Conservation (phyloP, 2,113 vertebrate genomes). For the Cephalopholis sonnerati region DNA sequence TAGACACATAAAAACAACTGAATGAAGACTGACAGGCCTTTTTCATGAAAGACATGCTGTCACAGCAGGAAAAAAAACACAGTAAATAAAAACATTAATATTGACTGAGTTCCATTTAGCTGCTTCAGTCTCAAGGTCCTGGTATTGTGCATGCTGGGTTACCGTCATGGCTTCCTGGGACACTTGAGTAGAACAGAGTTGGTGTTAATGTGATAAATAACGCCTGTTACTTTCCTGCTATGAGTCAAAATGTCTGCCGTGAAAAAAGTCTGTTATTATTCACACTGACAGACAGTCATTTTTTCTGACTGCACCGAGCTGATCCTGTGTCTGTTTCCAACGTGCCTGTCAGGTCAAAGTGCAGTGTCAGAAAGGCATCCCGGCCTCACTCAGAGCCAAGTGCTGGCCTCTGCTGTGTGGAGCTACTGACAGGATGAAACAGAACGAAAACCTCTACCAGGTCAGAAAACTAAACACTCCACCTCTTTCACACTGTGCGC, state of each 20-base stretch:
- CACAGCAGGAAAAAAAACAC: not conserved
- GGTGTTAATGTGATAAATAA: not conserved
- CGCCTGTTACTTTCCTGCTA: not conserved
- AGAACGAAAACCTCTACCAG: conserved; percentile 80
- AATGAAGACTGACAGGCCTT: not conserved
- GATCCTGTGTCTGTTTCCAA: conserved; percentile 1
- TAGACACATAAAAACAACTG: not conserved
- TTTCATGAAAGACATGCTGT: not conserved
- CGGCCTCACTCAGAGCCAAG: conserved; percentile 87
- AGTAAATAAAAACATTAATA: not conserved
- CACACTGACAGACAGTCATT: not conserved
- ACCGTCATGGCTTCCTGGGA: not conserved
- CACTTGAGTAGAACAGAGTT: not conserved
- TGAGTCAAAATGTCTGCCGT: not conserved
- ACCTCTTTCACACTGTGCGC: not conserved
- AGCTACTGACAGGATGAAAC: conserved; percentile 81
- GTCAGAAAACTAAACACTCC: conserved; percentile 65
- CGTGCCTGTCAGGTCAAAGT: conserved; percentile 85
- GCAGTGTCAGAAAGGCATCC: conserved; percentile 91
- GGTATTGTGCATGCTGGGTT: not conserved
- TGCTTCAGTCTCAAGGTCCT: not conserved
- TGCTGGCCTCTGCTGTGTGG: conserved; percentile 91
- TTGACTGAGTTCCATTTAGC: not conserved
- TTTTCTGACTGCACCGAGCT: not conserved
- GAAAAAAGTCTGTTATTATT: not conserved